These are phyloP conservation scores for Lutraria lutraria DNA, from an alignment of 2,888 invertebrate species.

Conservation along the genomic window DNA sequence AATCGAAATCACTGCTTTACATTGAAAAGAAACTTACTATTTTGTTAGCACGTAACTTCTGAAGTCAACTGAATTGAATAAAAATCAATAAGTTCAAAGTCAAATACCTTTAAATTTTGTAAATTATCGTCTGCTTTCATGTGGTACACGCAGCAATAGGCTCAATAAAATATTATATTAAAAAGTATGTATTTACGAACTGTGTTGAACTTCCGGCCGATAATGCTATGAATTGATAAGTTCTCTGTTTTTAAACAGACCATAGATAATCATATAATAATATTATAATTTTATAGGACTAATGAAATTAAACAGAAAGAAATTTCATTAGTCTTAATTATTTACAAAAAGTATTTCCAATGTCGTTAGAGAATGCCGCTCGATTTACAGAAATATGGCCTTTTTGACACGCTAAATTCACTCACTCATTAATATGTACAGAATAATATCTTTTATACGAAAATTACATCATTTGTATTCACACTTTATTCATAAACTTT, in stretches of 20 bases:
- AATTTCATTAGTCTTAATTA: too few relatives aligned
- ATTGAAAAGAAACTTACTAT: not conserved
- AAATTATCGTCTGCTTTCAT: not conserved
- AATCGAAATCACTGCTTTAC: not conserved
- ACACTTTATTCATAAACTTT: not conserved
- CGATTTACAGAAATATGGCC: too few relatives aligned
- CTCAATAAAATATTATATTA: slow-evolving; percentile 28
- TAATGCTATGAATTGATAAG: not conserved
- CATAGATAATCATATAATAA: too few relatives aligned
- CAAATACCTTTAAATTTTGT: slow-evolving; percentile 14
- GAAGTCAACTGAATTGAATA: not conserved
- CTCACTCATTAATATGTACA: not conserved
- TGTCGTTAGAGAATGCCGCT: too few relatives aligned
- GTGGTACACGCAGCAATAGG: not conserved
- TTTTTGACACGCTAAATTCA: too few relatives aligned
- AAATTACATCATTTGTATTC: not conserved
- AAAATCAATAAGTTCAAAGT: slow-evolving; percentile 11
- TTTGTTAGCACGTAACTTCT: not conserved
- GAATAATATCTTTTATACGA: not conserved
- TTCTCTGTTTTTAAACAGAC: not conserved
- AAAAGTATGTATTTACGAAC: not conserved
- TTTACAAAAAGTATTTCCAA: not conserved
- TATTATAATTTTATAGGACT: too few relatives aligned
- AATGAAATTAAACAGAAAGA: too few relatives aligned
- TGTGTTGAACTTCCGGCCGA: not conserved